Evolutionary conservation across 2,113 vertebrate species (phyloP).

Genomic region (Scomber japonicus): DNA sequence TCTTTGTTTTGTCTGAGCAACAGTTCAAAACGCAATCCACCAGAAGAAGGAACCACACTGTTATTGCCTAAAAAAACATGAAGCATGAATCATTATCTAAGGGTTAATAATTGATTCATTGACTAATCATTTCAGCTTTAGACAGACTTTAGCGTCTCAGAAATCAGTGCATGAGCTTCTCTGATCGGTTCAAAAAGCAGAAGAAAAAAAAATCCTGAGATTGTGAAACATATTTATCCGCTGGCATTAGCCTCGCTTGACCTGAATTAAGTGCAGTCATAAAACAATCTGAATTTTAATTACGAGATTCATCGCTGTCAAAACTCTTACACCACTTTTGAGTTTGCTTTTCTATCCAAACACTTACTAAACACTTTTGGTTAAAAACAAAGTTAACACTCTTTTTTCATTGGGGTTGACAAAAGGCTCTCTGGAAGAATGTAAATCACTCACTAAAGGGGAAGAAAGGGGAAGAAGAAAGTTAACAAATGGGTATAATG

Average conservation of each 20-base stretch:
- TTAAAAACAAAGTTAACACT: background rate
- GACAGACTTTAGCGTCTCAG: background rate
- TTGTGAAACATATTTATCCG: conserved; percentile 1
- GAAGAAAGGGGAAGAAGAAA: background rate
- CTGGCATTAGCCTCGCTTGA: background rate
- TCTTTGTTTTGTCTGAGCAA: background rate
- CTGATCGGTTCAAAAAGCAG: background rate
- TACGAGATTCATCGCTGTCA: background rate
- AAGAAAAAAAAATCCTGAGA: background rate
- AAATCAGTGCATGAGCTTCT: background rate
- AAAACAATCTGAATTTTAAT: background rate
- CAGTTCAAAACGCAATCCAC: background rate
- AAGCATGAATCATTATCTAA: too few relatives aligned
- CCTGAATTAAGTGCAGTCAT: background rate
- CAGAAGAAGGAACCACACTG: background rate
- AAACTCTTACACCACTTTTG: background rate
- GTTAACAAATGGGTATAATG: background rate
- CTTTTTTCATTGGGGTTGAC: background rate
- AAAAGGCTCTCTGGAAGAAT: conserved; percentile 17
- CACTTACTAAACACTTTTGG: background rate
- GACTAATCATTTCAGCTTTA: too few relatives aligned
- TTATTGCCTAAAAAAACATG: background rate
- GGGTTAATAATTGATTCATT: too few relatives aligned
- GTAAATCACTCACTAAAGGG: background rate
- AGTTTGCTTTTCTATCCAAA: background rate